Percentiles rank a stretch among this genome's conserved stretches.
These are phyloP conservation scores for Ficedula albicollis DNA, from an alignment of 2,797 vertebrate species.

Conservation along the genomic window DNA sequence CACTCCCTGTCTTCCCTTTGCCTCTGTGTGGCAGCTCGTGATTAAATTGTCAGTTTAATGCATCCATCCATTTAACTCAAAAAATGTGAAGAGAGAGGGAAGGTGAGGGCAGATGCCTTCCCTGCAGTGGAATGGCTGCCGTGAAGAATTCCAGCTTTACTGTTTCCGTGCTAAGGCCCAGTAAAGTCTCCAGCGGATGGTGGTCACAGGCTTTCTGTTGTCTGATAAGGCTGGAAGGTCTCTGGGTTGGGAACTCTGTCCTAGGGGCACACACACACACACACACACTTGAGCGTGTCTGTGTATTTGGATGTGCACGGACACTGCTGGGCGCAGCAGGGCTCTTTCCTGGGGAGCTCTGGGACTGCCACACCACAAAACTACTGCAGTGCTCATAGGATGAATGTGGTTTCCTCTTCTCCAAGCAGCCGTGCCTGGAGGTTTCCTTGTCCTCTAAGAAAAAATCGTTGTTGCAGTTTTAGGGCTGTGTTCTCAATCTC, in stretches of 20 bases:
- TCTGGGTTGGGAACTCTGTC: neutral
- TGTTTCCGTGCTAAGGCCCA: neutral
- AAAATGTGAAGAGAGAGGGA: neutral
- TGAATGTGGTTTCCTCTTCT: neutral
- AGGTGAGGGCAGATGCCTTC: neutral
- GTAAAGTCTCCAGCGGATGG: neutral
- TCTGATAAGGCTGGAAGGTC: neutral
- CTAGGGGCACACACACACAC: too few species aligned
- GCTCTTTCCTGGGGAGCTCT: neutral
- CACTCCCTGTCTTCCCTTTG: neutral
- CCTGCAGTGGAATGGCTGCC: neutral
- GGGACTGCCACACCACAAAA: neutral
- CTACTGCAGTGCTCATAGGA: neutral
- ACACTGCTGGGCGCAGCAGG: neutral
- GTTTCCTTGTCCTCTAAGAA: conserved; percentile 2
- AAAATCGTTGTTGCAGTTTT: neutral
- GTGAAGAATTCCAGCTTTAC: neutral
- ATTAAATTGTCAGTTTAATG: conserved; percentile 1
- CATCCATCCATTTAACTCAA: neutral
- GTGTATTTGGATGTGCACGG: neutral
- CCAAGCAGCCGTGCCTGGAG: neutral
- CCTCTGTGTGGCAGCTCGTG: neutral
- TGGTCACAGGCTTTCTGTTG: neutral
- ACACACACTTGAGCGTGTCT: accelerated
- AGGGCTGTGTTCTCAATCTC: conserved; percentile 20